A percentile compares a stretch with the other conserved stretches of the same genome.
Evolutionary conservation across 2,113 vertebrate species (phyloP).

Genomic region (Xiphophorus hellerii): DNA sequence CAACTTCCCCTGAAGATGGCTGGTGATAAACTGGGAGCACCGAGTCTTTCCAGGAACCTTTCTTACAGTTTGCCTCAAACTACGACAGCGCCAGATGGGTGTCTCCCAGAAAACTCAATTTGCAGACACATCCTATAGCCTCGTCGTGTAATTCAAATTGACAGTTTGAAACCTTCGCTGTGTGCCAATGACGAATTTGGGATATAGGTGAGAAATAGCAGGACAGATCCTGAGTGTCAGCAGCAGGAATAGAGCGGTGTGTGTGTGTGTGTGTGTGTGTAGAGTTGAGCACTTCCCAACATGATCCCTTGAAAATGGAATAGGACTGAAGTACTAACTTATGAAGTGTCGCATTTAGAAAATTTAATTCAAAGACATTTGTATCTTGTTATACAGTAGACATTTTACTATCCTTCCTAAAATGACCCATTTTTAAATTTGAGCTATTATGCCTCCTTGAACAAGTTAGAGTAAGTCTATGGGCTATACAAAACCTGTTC

Average conservation of each 20-base stretch:
- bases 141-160: slow-evolving; percentile 59
- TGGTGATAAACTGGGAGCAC: neutral
- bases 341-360: slow-evolving; percentile 12
- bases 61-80: slow-evolving; percentile 23
- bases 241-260: slow-evolving; percentile 28
- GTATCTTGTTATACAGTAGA: neutral
- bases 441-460: no score
- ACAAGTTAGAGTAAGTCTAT: no score
- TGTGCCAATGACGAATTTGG: slow-evolving; percentile 66
- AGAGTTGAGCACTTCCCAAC: neutral
- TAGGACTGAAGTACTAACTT: neutral
- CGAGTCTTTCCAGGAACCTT: slow-evolving; percentile 1
- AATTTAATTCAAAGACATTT: slow-evolving; percentile 12
- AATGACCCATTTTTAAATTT: no score
- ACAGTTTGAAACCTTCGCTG: slow-evolving; percentile 53
- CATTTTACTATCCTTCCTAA: neutral
- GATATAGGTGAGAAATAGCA: slow-evolving; percentile 69
- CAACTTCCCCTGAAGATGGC: neutral
- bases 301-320: neutral
- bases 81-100: slow-evolving; percentile 38
- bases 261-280: slow-evolving; percentile 44
- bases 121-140: slow-evolving; percentile 59
- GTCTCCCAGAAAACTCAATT: slow-evolving; percentile 68
- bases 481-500: no score
- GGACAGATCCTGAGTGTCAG: slow-evolving; percentile 23